Conservation (phyloP, 2,888 invertebrate species). For the Spilarctia lutea region DNA sequence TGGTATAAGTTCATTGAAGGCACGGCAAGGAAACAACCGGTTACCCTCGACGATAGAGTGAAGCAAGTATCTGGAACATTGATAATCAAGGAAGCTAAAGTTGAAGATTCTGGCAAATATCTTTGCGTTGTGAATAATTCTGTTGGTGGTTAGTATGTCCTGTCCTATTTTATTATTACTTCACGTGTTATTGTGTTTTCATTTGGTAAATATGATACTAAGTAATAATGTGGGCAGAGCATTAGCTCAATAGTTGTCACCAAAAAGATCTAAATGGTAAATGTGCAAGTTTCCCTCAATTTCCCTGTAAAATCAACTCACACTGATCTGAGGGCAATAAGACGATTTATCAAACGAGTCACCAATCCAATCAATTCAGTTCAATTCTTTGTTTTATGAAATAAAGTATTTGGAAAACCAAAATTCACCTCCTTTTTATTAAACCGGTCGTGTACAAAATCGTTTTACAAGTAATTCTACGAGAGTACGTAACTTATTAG, state of each 20-base stretch:
- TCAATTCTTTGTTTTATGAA: background rate
- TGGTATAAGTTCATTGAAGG: constrained; percentile 98
- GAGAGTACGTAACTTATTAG: background rate
- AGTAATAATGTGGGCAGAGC: background rate
- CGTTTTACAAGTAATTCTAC: background rate
- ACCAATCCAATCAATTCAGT: background rate
- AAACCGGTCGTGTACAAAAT: too few relatives aligned
- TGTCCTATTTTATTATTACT: background rate
- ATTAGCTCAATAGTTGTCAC: background rate
- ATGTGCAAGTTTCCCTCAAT: background rate
- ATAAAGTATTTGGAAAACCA: background rate
- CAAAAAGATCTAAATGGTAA: too few relatives aligned
- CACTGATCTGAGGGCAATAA: too few relatives aligned
- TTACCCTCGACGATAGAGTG: constrained; percentile 95
- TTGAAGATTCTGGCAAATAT: constrained; percentile 97
- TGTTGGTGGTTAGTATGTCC: constrained; percentile 89
- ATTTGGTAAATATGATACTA: background rate
- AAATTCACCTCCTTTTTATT: background rate
- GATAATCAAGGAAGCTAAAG: constrained; percentile 95
- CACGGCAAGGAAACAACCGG: constrained; percentile 94
- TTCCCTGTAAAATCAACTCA: too few relatives aligned
- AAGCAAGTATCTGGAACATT: constrained; percentile 97
- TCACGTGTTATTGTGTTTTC: background rate
- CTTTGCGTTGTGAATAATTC: constrained; percentile 97
- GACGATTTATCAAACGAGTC: background rate